Conservation (phyloP, 1,140 invertebrate genomes). For the Protaetia brevitarsis region DNA sequence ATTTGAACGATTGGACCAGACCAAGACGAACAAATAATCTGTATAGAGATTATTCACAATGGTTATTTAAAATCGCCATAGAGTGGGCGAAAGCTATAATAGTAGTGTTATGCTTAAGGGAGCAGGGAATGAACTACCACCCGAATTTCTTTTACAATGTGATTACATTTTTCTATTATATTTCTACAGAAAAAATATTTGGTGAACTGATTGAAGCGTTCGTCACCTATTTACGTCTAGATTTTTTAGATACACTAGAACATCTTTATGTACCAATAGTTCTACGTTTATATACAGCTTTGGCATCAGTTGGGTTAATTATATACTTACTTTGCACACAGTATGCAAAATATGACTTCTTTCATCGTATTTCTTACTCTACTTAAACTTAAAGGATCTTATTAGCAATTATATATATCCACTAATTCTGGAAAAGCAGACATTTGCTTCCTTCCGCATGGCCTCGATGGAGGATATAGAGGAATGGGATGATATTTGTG, state of each 20-base stretch:
- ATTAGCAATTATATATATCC: conserved; percentile 54
- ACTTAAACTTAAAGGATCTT: conserved; percentile 60
- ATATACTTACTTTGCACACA: conserved; percentile 40
- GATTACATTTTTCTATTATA: conserved; percentile 60
- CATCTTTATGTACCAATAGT: conserved; percentile 61
- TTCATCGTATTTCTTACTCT: conserved; percentile 64
- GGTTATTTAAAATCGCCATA: conserved; percentile 70
- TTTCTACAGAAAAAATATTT: conserved; percentile 60
- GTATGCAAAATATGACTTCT: conserved; percentile 48
- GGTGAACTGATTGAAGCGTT: conserved; percentile 57
- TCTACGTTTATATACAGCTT: conserved; percentile 53
- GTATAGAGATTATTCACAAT: conserved; percentile 66
- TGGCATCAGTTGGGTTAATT: conserved; percentile 54
- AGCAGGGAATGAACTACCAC: conserved; percentile 70
- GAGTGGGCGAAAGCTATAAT: conserved; percentile 77
- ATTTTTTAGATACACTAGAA: conserved; percentile 63
- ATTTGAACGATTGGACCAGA: conserved; percentile 66
- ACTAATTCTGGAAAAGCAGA: conserved; percentile 57
- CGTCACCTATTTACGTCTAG: conserved; percentile 55
- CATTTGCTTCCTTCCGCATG: conserved; percentile 59
- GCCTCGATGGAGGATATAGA: conserved; percentile 63
- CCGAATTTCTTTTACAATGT: conserved; percentile 60
- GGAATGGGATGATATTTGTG: conserved; percentile 69
- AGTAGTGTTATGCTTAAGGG: conserved; percentile 67
- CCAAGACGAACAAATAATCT: conserved; percentile 55